Percentiles rank a stretch among this genome's conserved stretches.
These are phyloP conservation scores for Chaetodon auriga DNA, from an alignment of 2,113 vertebrate species.

Conservation along the genomic window DNA sequence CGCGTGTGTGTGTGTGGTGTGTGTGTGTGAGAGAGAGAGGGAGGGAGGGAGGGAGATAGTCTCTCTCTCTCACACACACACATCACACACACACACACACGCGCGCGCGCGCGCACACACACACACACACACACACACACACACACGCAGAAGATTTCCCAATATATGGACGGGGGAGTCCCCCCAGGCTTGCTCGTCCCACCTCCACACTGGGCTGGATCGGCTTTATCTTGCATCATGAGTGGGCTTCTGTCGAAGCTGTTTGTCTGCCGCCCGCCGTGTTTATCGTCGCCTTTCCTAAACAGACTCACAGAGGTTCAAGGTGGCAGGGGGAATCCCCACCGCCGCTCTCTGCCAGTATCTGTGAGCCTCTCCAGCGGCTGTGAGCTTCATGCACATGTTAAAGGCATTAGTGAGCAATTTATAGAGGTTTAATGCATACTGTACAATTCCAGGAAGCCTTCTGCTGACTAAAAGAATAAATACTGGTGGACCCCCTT, in stretches of 20 bases:
- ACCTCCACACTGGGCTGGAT: constrained; percentile 38
- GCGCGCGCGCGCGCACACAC: no score
- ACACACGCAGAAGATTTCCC: constrained; percentile 43
- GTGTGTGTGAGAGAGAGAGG: constrained; percentile 17
- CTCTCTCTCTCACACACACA: no score
- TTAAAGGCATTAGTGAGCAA: constrained; percentile 59
- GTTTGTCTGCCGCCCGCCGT: constrained; percentile 8
- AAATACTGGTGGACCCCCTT: constrained; percentile 58
- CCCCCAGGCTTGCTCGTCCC: constrained; percentile 44
- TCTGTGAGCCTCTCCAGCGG: constrained; percentile 41
- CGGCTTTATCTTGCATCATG: constrained; percentile 59
- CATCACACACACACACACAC: not conserved
- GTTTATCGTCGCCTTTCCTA: constrained; percentile 39
- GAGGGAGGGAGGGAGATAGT: constrained; percentile 11
- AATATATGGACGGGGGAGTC: constrained; percentile 64
- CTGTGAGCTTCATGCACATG: constrained; percentile 29
- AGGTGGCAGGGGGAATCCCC: constrained; percentile 51
- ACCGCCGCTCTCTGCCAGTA: constrained; percentile 32
- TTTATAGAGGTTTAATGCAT: constrained; percentile 55
- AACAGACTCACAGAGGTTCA: constrained; percentile 24
- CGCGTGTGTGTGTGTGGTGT: no score
- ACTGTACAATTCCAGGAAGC: constrained; percentile 64
- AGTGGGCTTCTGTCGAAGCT: constrained; percentile 64
- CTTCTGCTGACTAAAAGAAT: constrained; percentile 70
- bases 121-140: not conserved